Base-by-base conservation (phyloP, 2,797 vertebrate genomes). In the Hydrophis major region DNA sequence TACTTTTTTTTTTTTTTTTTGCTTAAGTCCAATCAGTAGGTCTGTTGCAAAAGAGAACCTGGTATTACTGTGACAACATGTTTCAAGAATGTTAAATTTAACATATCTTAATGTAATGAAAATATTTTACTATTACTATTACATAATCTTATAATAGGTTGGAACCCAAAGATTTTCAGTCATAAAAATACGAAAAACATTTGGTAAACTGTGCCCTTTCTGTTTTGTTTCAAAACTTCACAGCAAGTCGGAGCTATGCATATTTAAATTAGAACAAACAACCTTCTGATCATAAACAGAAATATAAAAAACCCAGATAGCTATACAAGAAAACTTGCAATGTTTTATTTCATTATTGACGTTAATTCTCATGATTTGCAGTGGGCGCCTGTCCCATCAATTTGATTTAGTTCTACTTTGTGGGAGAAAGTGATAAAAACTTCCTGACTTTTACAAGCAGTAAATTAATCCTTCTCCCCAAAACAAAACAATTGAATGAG, bases 311-410 rank as follows among this genome's bases (percentile, higher is more conserved):
- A n/a, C 0, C 27, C 86, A 57, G 28, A 69, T 32, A 89, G 66
- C 66, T 50, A 91, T 91, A 93, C 91, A 89, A 89, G 13, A 86
- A 91, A 91, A 69, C 90, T 89, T 91, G 87, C 90, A 86, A 66
- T 66, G 63, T 89, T 93, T 91, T 93, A 93, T 91, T 91, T 91
- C 69, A 91, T 93, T 93, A 93, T 93, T 93, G 91, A 91, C 27
- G 27, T 56, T 86, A 91, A 91, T 59, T 63, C 90, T 61, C 90
- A 89, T 91, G 93, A 93, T 93, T 93, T 93, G 93, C 86, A 87
- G 59, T 42, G 18, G 87, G 59, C 57, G 56, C n/a, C 90, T 93
- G 90, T 93, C 90, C 59, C 87, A 91, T 93, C 87, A 93, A 89
- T 93, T 63, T 91, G 90, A 93, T 93, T 93, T 91, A 93, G 56